A percentile compares a stretch with the other conserved stretches of the same genome.
phyloP scores from a whole-genome alignment of 2,797 vertebrate species.

The Mormyrops boulengeri region DNA sequence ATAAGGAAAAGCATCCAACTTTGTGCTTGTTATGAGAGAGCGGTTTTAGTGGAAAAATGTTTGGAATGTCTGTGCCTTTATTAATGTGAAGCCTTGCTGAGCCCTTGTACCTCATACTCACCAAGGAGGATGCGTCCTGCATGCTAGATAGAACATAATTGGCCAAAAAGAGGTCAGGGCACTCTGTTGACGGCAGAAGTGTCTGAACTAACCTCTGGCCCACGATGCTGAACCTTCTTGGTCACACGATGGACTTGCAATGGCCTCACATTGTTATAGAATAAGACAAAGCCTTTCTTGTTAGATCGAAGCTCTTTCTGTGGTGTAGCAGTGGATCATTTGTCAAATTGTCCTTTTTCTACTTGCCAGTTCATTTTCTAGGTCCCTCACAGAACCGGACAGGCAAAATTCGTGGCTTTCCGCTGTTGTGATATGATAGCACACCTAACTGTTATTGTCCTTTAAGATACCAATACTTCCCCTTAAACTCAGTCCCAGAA shows the following conservation, averaged over 20 bases:
- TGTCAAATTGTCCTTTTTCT: not conserved
- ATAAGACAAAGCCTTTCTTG: not conserved
- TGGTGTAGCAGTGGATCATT: not conserved
- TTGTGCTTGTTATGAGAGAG: not conserved
- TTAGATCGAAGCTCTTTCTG: not conserved
- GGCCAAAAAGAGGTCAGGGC: not conserved
- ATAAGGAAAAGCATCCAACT: not conserved
- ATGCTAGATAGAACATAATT: not conserved
- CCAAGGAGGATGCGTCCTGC: not conserved
- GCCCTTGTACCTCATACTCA: not conserved
- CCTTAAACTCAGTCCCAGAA: not conserved
- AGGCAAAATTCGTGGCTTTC: not conserved
- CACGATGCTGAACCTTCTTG: not conserved
- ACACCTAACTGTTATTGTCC: not conserved
- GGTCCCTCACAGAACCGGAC: not conserved
- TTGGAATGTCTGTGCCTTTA: not conserved
- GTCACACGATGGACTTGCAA: not conserved
- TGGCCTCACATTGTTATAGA: not conserved
- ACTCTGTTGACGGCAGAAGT: not conserved
- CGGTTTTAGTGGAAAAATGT: not conserved
- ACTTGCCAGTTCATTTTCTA: not conserved
- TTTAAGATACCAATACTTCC: not conserved
- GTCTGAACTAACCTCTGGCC: not conserved
- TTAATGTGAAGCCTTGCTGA: not conserved
- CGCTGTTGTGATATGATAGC: not conserved